phyloP scores from a whole-genome alignment of 2,888 invertebrate species.

The Caenorhabditis panamensis region DNA sequence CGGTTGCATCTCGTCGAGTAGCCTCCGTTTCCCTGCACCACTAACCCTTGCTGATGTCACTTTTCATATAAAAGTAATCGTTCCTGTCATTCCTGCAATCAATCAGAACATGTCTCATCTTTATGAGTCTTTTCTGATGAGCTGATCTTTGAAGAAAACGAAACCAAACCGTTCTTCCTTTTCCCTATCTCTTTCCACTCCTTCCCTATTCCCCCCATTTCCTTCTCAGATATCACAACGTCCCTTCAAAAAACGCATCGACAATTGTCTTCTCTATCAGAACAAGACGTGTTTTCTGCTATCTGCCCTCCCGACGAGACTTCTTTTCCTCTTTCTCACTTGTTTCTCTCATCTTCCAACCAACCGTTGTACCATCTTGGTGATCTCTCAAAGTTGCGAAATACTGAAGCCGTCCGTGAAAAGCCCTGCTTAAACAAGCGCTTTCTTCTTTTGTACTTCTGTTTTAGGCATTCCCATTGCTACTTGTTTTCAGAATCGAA shows the following conservation, averaged over 20 bases:
- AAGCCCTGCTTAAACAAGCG: background rate
- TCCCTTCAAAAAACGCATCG: slow-evolving; percentile 14
- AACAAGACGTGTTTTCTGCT: slow-evolving; percentile 45
- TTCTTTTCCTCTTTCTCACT: slow-evolving; percentile 5
- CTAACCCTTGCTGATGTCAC: slow-evolving; percentile 23
- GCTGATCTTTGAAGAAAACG: background rate
- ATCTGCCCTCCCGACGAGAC: slow-evolving; percentile 12
- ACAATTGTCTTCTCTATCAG: slow-evolving; percentile 2
- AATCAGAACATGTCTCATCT: background rate
- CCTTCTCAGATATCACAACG: background rate
- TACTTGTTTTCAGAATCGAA: background rate
- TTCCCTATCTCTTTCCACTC: background rate
- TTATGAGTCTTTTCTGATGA: background rate
- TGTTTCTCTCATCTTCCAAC: slow-evolving; percentile 9
- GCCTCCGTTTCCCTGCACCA: slow-evolving; percentile 16
- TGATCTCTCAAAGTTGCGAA: slow-evolving; percentile 17
- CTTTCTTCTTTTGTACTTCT: background rate
- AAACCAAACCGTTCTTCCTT: background rate
- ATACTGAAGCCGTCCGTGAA: background rate
- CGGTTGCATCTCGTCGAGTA: slow-evolving; percentile 24
- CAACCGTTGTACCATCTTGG: background rate
- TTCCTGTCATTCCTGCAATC: slow-evolving; percentile 11
- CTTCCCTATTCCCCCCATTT: background rate
- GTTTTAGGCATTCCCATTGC: background rate
- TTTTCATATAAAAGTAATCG: slow-evolving; percentile 26